phyloP scores from a whole-genome alignment of 1,140 invertebrate genomes.

The Nasonia vitripennis region DNA sequence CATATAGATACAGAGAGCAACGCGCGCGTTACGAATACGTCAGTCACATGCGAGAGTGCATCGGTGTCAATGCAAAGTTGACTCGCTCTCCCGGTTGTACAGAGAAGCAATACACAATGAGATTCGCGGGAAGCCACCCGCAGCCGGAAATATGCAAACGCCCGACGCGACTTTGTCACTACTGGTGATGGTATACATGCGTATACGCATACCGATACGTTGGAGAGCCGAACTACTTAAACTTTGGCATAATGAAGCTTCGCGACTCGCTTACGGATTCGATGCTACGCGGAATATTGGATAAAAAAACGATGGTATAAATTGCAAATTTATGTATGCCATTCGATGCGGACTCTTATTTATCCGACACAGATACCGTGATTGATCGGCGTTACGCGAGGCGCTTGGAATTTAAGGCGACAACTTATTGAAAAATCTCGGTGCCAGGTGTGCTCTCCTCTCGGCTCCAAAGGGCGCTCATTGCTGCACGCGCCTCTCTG shows the following conservation, averaged over 20 bases:
- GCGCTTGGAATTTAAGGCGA: background rate
- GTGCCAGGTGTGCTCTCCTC: background rate
- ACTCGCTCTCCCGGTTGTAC: too few relatives aligned
- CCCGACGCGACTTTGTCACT: too few relatives aligned
- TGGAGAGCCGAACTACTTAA: background rate
- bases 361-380: too few relatives aligned
- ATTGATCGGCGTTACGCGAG: background rate
- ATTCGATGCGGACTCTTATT: too few relatives aligned
- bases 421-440: background rate
- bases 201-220: too few relatives aligned
- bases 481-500: background rate
- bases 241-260: background rate
- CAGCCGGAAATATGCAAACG: background rate
- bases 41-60: background rate
- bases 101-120: background rate
- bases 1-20: too few relatives aligned
- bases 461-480: background rate
- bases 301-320: too few relatives aligned
- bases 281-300: too few relatives aligned
- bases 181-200: too few relatives aligned
- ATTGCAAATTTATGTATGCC: background rate
- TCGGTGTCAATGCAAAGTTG: background rate
- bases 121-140: background rate
- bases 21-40: too few relatives aligned
- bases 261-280: too few relatives aligned